Conservation (phyloP, 2,888 invertebrate species). For the Pachycephus smyrnensis region DNA sequence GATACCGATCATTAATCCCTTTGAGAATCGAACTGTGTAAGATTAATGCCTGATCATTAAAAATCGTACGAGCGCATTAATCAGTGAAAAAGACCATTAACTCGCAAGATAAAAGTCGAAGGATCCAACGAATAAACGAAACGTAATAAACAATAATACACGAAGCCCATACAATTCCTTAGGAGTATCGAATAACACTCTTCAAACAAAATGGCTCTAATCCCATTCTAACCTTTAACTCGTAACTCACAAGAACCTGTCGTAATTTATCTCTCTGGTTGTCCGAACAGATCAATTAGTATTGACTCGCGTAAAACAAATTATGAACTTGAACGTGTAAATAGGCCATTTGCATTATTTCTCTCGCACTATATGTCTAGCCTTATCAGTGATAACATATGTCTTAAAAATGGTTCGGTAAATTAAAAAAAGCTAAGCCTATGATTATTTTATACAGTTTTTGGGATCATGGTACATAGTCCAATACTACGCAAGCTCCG, state of each 20-base stretch:
- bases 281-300: neutral
- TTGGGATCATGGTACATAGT: constrained; percentile 88
- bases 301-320: neutral
- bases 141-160: neutral
- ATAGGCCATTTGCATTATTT: neutral
- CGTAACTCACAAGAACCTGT: neutral
- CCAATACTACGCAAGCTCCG: constrained; percentile 90
- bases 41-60: neutral
- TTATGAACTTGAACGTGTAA: neutral
- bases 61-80: neutral
- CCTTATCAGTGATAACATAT: neutral
- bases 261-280: neutral
- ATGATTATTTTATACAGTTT: constrained; percentile 69
- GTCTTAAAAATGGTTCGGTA: neutral
- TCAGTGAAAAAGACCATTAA: neutral
- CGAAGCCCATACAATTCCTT: neutral
- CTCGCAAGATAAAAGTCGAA: neutral
- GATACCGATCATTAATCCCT: neutral
- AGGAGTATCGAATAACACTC: neutral
- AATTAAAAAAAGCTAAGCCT: neutral
- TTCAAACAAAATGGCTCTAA: neutral
- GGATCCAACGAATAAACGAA: neutral
- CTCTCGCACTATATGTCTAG: neutral
- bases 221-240: neutral
- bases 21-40: neutral